Evolutionary conservation across 2,888 invertebrate species (phyloP).

Genomic region (Acanthosepion esculentum): DNA sequence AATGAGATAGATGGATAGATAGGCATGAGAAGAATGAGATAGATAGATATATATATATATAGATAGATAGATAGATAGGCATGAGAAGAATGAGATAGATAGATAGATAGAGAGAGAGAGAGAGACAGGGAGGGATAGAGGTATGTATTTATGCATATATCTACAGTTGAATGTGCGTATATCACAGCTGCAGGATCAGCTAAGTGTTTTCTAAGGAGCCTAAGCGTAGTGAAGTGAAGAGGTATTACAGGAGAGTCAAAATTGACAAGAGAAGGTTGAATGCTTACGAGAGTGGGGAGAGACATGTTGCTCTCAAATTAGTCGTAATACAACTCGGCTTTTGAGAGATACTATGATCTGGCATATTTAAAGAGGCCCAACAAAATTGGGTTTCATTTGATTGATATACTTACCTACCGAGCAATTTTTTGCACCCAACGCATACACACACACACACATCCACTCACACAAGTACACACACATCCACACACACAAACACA

Average conservation of each 20-base stretch:
- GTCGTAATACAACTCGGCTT: background rate
- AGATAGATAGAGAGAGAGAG: background rate
- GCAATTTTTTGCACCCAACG: background rate
- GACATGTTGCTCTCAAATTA: background rate
- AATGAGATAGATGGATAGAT: no score
- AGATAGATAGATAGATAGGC: background rate
- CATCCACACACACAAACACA: background rate
- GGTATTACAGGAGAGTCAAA: background rate
- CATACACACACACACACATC: background rate
- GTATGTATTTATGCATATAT: background rate
- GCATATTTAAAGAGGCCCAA: background rate
- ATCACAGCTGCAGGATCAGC: background rate
- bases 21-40: no score
- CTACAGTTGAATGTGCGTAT: background rate
- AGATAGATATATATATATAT: background rate
- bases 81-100: no score
- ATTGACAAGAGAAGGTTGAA: background rate
- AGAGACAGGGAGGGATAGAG: no score
- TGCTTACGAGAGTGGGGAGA: background rate
- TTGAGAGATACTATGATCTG: background rate
- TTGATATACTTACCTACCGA: background rate
- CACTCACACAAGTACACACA: background rate
- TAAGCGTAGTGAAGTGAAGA: background rate
- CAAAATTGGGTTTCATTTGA: background rate
- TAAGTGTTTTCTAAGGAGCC: background rate